Percentiles rank a stretch among this genome's conserved stretches.
Conservation (phyloP, 2,113 vertebrate species). For the Epinephelus moara region DNA sequence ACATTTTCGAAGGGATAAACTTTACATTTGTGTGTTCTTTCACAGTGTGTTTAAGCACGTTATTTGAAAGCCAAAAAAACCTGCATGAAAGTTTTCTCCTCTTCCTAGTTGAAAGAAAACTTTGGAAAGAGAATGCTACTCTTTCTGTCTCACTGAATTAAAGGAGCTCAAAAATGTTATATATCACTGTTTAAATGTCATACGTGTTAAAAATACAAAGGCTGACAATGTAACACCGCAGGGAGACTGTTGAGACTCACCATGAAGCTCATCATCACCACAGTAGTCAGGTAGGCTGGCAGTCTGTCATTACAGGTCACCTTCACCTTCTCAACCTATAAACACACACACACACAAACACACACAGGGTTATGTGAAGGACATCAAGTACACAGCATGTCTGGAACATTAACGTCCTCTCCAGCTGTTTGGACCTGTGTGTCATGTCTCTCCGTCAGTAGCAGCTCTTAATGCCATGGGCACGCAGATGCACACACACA, state of each 20-base stretch:
- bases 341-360: slow-evolving; percentile 22
- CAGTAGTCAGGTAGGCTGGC: slow-evolving; percentile 91
- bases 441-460: neutral
- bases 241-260: slow-evolving; percentile 80
- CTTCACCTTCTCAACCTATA: slow-evolving; percentile 91
- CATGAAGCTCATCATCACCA: slow-evolving; percentile 92
- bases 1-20: no score
- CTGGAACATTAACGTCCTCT: neutral
- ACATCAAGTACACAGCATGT: neutral
- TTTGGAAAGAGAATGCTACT: neutral
- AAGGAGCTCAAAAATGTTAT: neutral
- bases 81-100: neutral
- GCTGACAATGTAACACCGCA: neutral
- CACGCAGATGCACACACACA: neutral
- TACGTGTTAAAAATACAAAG: neutral
- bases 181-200: neutral
- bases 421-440: neutral
- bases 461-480: neutral
- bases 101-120: neutral
- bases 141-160: neutral
- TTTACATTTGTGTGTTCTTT: no score
- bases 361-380: neutral
- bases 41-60: neutral
- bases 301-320: slow-evolving; percentile 95
- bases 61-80: neutral